Percentiles rank a stretch among this genome's conserved stretches.
Conservation (phyloP, 2,888 invertebrate genomes). For the Ceriagrion tenellum region DNA sequence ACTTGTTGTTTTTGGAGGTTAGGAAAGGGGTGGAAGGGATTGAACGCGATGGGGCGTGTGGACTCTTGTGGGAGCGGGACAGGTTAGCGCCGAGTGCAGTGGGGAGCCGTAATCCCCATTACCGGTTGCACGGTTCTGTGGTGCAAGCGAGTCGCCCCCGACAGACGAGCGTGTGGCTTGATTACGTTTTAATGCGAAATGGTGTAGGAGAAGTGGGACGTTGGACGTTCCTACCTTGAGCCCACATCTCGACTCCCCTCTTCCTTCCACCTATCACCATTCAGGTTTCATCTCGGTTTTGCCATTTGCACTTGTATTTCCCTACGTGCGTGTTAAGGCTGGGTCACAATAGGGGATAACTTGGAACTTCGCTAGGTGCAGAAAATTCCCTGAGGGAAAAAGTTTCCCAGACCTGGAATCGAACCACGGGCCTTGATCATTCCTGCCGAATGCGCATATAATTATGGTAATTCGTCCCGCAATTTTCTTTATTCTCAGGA, state of each 20-base stretch:
- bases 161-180: neutral
- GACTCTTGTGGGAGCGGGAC: neutral
- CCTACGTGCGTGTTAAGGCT: too few species aligned
- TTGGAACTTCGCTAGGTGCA: too few species aligned
- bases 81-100: neutral
- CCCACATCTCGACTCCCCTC: neutral
- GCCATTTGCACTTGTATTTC: neutral
- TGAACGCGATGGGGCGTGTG: neutral
- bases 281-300: neutral
- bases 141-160: neutral
- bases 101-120: neutral
- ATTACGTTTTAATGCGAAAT: slow-evolving; percentile 52
- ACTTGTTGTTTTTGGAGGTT: neutral
- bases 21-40: neutral
- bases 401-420: too few species aligned
- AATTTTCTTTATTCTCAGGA: too few species aligned
- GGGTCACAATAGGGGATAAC: too few species aligned
- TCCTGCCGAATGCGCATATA: too few species aligned
- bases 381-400: too few species aligned
- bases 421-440: too few species aligned
- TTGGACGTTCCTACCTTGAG: neutral
- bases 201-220: neutral
- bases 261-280: neutral
- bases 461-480: too few species aligned
- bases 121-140: neutral